These are phyloP conservation scores for Morbakka virulenta DNA, from an alignment of 30 jellyfish, hydroid and myxozoan species.

Conservation along the genomic window DNA sequence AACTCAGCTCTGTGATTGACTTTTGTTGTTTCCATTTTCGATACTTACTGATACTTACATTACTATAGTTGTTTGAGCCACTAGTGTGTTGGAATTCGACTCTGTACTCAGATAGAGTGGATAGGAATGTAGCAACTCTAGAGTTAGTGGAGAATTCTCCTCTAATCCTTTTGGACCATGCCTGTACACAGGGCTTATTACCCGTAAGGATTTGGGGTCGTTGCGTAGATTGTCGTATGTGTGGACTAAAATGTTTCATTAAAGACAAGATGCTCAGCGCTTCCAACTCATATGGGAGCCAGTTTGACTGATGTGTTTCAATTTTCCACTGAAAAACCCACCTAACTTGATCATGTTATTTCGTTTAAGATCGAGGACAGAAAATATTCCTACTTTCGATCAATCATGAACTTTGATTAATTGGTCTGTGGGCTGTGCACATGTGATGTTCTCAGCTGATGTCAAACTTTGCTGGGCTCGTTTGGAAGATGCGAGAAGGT, in stretches of 20 bases:
- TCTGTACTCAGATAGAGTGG: background rate
- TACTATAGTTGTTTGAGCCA: background rate
- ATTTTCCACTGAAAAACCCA: too few relatives aligned
- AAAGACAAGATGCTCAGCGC: too few relatives aligned
- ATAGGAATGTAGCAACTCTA: background rate
- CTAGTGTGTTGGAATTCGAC: background rate
- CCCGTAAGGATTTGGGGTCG: too few relatives aligned
- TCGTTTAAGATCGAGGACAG: background rate
- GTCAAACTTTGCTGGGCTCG: background rate
- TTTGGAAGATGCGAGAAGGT: background rate
- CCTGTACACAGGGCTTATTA: too few relatives aligned
- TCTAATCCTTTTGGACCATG: background rate
- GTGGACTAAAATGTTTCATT: too few relatives aligned
- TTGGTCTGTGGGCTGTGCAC: background rate
- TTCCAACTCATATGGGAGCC: too few relatives aligned
- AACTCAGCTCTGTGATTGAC: too few relatives aligned
- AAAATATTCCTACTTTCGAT: background rate
- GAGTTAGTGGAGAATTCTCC: background rate
- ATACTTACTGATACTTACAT: too few relatives aligned
- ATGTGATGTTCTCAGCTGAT: background rate
- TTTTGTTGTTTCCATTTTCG: too few relatives aligned
- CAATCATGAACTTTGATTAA: background rate
- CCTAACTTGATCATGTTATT: background rate
- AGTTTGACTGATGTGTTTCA: too few relatives aligned
- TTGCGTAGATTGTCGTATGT: too few relatives aligned